These are phyloP conservation scores for Meliscaeva auricollis DNA, from an alignment of 2,888 invertebrate genomes.

Conservation along the genomic window DNA sequence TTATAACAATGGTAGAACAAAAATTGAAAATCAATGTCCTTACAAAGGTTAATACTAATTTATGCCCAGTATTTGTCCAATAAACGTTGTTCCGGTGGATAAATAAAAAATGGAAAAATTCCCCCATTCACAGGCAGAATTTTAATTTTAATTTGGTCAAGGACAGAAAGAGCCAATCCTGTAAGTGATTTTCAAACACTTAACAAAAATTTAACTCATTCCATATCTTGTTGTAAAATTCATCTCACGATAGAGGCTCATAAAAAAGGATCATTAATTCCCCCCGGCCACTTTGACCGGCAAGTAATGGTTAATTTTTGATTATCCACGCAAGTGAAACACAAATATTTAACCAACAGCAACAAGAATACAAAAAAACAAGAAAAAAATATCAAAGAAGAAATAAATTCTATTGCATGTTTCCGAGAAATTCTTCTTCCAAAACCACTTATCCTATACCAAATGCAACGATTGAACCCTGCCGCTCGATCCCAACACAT, in stretches of 20 bases:
- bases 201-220: neutral
- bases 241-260: slow-evolving; percentile 36
- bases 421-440: slow-evolving; percentile 54
- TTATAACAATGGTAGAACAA: neutral
- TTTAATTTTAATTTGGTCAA: neutral
- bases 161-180: neutral
- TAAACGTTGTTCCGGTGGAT: neutral
- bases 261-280: slow-evolving; percentile 64
- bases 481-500: slow-evolving; percentile 28
- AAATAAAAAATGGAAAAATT: neutral
- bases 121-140: neutral
- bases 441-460: slow-evolving; percentile 30
- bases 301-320: slow-evolving; percentile 47
- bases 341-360: slow-evolving; percentile 61
- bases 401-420: slow-evolving; percentile 8
- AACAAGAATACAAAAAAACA: neutral
- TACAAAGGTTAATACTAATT: neutral
- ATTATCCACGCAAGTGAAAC: slow-evolving; percentile 65
- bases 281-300: neutral
- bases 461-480: slow-evolving; percentile 58
- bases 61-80: slow-evolving; percentile 13
- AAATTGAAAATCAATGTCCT: neutral
- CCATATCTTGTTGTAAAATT: neutral
- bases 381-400: too few species aligned
- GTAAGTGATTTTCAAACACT: slow-evolving; percentile 31